These are phyloP conservation scores for Chaetodon auriga DNA, from an alignment of 2,113 vertebrate species.

Conservation along the genomic window DNA sequence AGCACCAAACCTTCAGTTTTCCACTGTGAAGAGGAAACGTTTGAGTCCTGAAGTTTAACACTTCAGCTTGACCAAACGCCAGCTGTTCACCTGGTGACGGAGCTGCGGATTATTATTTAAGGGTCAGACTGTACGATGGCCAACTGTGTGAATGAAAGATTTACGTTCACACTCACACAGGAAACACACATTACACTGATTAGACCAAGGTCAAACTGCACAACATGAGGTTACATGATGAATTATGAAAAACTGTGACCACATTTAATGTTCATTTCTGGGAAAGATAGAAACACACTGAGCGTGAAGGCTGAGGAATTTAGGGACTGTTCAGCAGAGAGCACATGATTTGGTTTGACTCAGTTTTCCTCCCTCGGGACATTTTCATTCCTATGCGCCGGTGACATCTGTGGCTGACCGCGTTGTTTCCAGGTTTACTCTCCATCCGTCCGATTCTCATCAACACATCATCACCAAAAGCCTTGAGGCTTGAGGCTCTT, in stretches of 20 bases:
- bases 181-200: not conserved
- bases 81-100: not conserved
- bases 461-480: too few relatives aligned
- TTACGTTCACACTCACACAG: not conserved
- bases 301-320: constrained; percentile 3
- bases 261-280: too few relatives aligned
- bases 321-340: not conserved
- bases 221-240: too few relatives aligned
- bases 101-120: not conserved
- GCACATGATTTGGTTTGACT: constrained; percentile 20
- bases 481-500: too few relatives aligned
- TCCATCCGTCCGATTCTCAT: too few relatives aligned
- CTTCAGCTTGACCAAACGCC: not conserved
- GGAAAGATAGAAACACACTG: too few relatives aligned
- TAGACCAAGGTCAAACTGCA: not conserved
- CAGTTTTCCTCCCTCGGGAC: not conserved
- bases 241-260: not conserved
- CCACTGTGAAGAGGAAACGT: too few relatives aligned
- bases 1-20: not conserved
- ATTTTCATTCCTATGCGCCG: too few relatives aligned
- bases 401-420: not conserved
- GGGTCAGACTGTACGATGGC: too few relatives aligned
- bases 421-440: too few relatives aligned
- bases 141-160: not conserved
- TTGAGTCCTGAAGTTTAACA: not conserved